Conservation (phyloP, 92 coral and sea anemone genomes). For the Epizoanthus fatuus region DNA sequence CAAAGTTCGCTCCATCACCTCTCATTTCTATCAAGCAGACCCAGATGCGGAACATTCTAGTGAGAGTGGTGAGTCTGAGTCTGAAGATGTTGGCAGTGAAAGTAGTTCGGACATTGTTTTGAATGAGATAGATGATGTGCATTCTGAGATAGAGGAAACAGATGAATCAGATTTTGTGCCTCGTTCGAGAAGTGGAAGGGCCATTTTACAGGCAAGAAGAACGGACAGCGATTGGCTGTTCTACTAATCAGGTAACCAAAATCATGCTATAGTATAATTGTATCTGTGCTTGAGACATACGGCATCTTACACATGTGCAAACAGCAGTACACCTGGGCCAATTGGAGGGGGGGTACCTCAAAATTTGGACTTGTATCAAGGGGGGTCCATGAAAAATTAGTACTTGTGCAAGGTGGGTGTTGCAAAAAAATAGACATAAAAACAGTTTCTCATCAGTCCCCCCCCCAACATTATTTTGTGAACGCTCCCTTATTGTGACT, state of each 20-base stretch:
- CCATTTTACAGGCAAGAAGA: neutral
- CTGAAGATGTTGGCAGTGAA: neutral
- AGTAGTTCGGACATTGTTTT: neutral
- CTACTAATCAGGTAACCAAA: neutral
- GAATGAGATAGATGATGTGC: neutral
- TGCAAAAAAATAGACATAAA: too few species aligned
- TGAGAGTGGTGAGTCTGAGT: neutral
- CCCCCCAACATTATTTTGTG: too few species aligned
- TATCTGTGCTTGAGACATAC: neutral
- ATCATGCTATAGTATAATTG: neutral
- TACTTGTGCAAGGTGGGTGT: too few species aligned
- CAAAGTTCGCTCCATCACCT: neutral
- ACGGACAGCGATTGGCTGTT: constrained; percentile 4
- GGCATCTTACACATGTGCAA: neutral
- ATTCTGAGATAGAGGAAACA: neutral
- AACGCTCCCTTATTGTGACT: too few species aligned
- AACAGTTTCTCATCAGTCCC: too few species aligned
- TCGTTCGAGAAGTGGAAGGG: constrained; percentile 3
- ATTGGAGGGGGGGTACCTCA: neutral
- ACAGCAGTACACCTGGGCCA: neutral
- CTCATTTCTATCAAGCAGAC: neutral
- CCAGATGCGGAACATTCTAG: neutral
- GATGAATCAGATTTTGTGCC: constrained; percentile 2
- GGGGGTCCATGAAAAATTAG: too few species aligned
- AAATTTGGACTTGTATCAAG: neutral